Conservation (phyloP, 1,140 invertebrate genomes). For the Drosophila ficusphila region DNA sequence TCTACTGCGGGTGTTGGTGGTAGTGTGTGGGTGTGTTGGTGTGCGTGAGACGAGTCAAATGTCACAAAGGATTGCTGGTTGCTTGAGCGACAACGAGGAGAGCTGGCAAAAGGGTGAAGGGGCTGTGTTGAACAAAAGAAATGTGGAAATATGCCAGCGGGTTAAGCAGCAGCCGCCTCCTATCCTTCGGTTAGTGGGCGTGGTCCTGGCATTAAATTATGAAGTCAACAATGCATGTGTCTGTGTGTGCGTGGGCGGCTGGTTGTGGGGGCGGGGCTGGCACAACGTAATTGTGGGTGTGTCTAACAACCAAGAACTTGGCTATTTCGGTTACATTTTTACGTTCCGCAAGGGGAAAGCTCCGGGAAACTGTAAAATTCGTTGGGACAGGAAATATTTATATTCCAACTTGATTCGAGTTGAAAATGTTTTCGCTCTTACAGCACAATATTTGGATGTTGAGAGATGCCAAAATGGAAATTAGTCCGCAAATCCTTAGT, state of each 20-base stretch:
- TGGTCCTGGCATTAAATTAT: slow-evolving; percentile 36
- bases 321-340: slow-evolving; percentile 5
- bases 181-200: slow-evolving; percentile 3
- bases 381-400: neutral
- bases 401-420: neutral
- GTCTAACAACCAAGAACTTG: slow-evolving; percentile 19
- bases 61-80: slow-evolving; percentile 71
- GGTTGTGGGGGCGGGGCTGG: neutral
- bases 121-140: slow-evolving; percentile 29
- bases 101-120: neutral
- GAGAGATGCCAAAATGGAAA: too few relatives aligned
- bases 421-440: neutral
- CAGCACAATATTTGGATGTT: too few relatives aligned
- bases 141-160: slow-evolving; percentile 44
- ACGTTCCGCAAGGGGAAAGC: neutral
- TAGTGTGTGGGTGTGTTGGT: slow-evolving; percentile 8
- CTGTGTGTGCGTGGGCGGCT: neutral
- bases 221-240: slow-evolving; percentile 39
- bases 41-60: slow-evolving; percentile 62
- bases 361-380: neutral
- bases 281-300: slow-evolving; percentile 21
- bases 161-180: slow-evolving; percentile 9
- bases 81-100: slow-evolving; percentile 56
- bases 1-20: neutral
- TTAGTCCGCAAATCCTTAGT: too few relatives aligned